Percentiles rank a stretch among this genome's conserved stretches.
Evolutionary conservation across 2,797 vertebrate species (phyloP).

Genomic region (Xyrichtys novacula): DNA sequence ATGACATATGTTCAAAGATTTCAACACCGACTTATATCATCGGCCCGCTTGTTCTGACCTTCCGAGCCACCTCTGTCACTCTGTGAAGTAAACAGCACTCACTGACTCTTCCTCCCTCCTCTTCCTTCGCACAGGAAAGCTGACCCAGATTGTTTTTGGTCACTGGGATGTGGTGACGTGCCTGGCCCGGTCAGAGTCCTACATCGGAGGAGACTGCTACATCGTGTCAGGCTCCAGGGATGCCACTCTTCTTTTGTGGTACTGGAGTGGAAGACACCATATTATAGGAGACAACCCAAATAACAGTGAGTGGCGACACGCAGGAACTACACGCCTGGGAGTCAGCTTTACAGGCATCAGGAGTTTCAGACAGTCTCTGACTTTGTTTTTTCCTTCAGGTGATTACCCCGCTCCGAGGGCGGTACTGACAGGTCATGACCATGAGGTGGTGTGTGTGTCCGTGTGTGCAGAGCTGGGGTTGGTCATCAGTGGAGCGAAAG

Average conservation of each 20-base stretch:
- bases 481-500: slow-evolving; percentile 97
- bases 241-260: slow-evolving; percentile 96
- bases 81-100: slow-evolving; percentile 3
- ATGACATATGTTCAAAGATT: too few species aligned
- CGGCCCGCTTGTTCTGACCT: slow-evolving; percentile 4
- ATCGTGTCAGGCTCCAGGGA: slow-evolving; percentile 98
- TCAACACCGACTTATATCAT: neutral
- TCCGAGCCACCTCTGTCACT: neutral
- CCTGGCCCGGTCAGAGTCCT: slow-evolving; percentile 95
- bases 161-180: slow-evolving; percentile 99
- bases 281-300: slow-evolving; percentile 99
- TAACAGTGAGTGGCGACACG: slow-evolving; percentile 90
- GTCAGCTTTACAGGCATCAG: neutral
- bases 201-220: slow-evolving; percentile 98
- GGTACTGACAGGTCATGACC: slow-evolving; percentile 94
- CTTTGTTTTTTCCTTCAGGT: slow-evolving; percentile 76
- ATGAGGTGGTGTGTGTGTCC: slow-evolving; percentile 96
- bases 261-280: slow-evolving; percentile 98
- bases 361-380: neutral
- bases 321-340: neutral
- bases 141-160: slow-evolving; percentile 98
- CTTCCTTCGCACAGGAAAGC: slow-evolving; percentile 86
- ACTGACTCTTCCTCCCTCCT: neutral
- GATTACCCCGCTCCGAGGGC: slow-evolving; percentile 95
- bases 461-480: slow-evolving; percentile 96